Conservation (phyloP, 2,113 vertebrate species). For the Leuciscus idus region DNA sequence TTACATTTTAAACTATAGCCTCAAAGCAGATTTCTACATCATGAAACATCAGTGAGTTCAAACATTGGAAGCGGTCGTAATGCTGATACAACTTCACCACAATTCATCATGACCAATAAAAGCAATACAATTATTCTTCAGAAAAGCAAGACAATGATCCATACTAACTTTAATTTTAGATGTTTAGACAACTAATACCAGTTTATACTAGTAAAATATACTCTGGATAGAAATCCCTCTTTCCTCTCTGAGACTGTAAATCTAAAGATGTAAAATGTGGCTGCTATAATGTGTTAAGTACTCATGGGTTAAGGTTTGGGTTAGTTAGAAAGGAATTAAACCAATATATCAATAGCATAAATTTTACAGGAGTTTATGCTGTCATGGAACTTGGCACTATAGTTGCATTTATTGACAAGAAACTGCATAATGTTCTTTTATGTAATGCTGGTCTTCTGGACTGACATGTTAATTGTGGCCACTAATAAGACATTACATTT, state of each 20-base stretch:
- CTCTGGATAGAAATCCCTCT: neutral
- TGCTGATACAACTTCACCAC: slow-evolving; percentile 26
- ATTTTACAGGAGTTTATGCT: neutral
- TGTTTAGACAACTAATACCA: neutral
- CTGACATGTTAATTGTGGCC: neutral
- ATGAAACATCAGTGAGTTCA: slow-evolving; percentile 52
- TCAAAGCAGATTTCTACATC: slow-evolving; percentile 54
- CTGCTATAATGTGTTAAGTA: neutral
- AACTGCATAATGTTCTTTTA: neutral
- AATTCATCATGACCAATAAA: neutral
- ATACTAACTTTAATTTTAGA: neutral
- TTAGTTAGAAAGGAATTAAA: neutral
- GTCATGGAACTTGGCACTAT: neutral
- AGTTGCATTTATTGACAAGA: neutral
- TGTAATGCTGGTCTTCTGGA: neutral
- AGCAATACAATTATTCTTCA: neutral
- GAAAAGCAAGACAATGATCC: neutral
- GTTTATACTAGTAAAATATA: neutral
- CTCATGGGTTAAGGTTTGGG: neutral
- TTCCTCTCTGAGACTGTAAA: neutral
- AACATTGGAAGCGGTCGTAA: slow-evolving; percentile 43
- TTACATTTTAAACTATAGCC: slow-evolving; percentile 55
- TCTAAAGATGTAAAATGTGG: neutral
- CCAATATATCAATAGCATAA: neutral
- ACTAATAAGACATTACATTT: neutral